Percentiles rank a stretch among this genome's conserved stretches.
These are phyloP conservation scores for Haliaeetus leucogaster DNA, from an alignment of 2,113 vertebrate genomes.

Conservation along the genomic window DNA sequence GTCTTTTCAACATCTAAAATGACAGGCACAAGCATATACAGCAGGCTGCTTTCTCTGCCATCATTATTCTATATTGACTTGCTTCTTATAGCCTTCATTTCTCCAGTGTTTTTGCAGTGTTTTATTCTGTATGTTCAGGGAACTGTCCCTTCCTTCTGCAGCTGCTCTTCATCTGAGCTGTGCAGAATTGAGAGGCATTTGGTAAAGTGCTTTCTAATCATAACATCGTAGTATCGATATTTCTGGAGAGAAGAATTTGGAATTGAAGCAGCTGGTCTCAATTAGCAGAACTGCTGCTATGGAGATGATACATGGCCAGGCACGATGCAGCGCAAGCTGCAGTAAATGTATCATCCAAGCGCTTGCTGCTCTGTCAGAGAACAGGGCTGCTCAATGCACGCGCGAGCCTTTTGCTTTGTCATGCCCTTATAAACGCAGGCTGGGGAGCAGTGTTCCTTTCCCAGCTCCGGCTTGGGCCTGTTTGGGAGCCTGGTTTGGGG, in stretches of 20 bases:
- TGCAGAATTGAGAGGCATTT: slow-evolving; percentile 62
- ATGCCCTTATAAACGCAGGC: neutral
- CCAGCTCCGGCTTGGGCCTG: neutral
- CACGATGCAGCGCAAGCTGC: neutral
- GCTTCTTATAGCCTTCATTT: neutral
- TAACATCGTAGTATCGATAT: slow-evolving; percentile 58
- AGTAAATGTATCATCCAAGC: neutral
- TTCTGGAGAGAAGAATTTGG: slow-evolving; percentile 69
- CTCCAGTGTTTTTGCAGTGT: neutral
- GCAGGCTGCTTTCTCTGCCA: slow-evolving; percentile 13
- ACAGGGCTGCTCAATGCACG: neutral
- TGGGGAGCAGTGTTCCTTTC: neutral
- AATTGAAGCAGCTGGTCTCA: slow-evolving; percentile 68
- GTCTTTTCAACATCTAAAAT: slow-evolving; percentile 24
- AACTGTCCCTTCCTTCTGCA: slow-evolving; percentile 47
- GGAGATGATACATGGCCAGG: slow-evolving; percentile 33
- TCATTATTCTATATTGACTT: neutral
- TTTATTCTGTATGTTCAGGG: slow-evolving; percentile 22
- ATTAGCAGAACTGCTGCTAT: slow-evolving; percentile 67
- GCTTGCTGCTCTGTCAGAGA: neutral
- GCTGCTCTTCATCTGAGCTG: slow-evolving; percentile 53
- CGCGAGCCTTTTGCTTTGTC: neutral
- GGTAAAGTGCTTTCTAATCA: slow-evolving; percentile 70
- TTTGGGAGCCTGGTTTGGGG: neutral
- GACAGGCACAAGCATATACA: neutral